Base-by-base conservation (phyloP, 2,113 vertebrate genomes). In the Cariama cristata region DNA sequence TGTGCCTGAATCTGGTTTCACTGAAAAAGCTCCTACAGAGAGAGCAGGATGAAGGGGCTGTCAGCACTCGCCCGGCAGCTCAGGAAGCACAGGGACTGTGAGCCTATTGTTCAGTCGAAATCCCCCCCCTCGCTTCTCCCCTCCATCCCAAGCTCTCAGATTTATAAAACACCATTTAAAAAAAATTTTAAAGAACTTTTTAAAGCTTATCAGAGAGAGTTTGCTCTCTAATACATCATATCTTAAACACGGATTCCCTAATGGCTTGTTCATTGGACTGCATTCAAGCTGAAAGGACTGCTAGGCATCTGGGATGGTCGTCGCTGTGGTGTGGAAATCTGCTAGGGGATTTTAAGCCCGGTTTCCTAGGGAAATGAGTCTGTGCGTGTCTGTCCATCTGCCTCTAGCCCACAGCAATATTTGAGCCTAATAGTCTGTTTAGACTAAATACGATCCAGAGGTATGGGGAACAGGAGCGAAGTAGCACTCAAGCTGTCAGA, bases 1-100 rank as follows among this genome's bases (percentile, higher is more conserved):
- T 10, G 52, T 59, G 89, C 42, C 89, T 90, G 81, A 23, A 33
- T 84, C 12, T 26, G 75, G 27, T 58, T 63, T 66, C 71, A 15
- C 64, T 90, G 80, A 32, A 76, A 71, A 27, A 72, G 66, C 76
- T 84, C 30, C 90, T 87, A 11, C 0, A 1, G 74, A 59, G 86
- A 56, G 42, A 52, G 74, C 44, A 49, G 96, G n/a, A 75, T 86
- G 76, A 40, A 92, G 84, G 91, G n/a, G 64, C 89, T 97, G 95
- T 97, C 97, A 92, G 91, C 93, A 86, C 95, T 72, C 68, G 64
- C 56, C 6, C 11, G 84, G 84, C 94, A 58, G 93, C 74, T 91
- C 40, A 42, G 89, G 93, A 95, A 94, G 80, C 47, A 4, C 71
- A 28, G 84, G 84, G 49, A 89, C 90, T 94, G 74, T 76, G 81